Evolutionary conservation across 2,888 invertebrate species (phyloP).

Genomic region (Ryuthela nishihirai): DNA sequence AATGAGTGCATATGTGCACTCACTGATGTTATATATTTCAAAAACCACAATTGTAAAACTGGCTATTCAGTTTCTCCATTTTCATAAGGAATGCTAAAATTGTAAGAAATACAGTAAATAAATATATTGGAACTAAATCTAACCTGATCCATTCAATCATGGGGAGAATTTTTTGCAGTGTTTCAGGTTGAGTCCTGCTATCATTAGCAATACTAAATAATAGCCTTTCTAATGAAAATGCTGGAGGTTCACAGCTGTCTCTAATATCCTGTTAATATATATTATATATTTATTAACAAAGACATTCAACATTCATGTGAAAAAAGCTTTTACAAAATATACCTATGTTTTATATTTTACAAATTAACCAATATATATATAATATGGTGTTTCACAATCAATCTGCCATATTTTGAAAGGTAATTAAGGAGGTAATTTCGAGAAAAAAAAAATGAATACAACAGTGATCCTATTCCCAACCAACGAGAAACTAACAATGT

Average conservation of each 20-base stretch:
- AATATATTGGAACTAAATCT: neutral
- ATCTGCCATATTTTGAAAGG: neutral
- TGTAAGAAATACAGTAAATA: neutral
- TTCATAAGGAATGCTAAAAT: no score
- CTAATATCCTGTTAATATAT: conserved; percentile 69
- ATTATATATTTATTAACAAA: neutral
- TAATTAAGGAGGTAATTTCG: neutral
- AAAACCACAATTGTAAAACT: no score
- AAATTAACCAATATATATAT: neutral
- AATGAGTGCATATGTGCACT: no score
- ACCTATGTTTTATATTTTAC: neutral
- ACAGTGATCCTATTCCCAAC: no score
- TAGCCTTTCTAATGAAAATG: conserved; percentile 81
- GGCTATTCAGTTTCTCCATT: no score
- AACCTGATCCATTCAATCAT: conserved; percentile 58
- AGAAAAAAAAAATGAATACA: neutral
- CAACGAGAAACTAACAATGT: no score
- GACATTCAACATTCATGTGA: neutral
- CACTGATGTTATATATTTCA: no score
- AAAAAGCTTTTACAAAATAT: neutral
- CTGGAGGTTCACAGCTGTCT: conserved; percentile 80
- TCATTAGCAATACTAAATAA: conserved; percentile 71
- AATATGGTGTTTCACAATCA: neutral
- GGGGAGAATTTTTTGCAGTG: conserved; percentile 63
- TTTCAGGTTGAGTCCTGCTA: conserved; percentile 60